phyloP scores from a whole-genome alignment of 1,140 invertebrate genomes.

The Battus philenor region DNA sequence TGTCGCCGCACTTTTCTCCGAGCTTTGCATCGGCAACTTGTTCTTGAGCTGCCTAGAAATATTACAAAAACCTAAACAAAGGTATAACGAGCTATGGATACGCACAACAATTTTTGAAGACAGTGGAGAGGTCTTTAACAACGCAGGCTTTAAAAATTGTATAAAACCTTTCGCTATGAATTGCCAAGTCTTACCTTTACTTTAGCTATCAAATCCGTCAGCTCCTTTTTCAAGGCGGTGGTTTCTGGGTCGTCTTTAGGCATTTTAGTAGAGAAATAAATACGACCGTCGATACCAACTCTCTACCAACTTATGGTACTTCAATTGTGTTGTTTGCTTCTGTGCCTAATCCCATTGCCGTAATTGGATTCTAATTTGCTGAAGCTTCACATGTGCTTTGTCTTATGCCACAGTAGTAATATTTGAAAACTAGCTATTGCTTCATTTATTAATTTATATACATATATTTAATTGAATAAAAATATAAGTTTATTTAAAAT shows the following conservation, averaged over 20 bases:
- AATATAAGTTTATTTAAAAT: too few relatives aligned
- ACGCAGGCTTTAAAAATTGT: too few relatives aligned
- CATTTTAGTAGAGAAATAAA: conserved; percentile 27
- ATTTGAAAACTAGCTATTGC: too few relatives aligned
- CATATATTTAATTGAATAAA: too few relatives aligned
- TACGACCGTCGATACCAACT: neutral
- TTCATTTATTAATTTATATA: too few relatives aligned
- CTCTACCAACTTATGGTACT: neutral
- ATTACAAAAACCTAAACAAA: too few relatives aligned
- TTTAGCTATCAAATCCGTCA: conserved; percentile 78
- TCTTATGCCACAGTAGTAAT: conserved; percentile 3
- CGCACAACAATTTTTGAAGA: too few relatives aligned
- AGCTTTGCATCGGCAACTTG: conserved; percentile 85
- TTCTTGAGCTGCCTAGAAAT: conserved; percentile 84
- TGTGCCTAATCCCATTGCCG: conserved; percentile 37
- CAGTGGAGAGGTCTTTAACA: too few relatives aligned
- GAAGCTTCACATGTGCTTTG: conserved; percentile 41
- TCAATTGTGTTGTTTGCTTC: conserved; percentile 1
- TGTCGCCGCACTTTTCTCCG: conserved; percentile 80
- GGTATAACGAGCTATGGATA: too few relatives aligned
- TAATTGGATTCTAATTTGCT: conserved; percentile 45
- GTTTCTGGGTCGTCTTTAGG: conserved; percentile 89
- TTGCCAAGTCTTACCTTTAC: too few relatives aligned
- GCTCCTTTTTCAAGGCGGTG: conserved; percentile 84
- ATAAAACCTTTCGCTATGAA: too few relatives aligned